phyloP scores from a whole-genome alignment of 2,113 vertebrate genomes.

The Eublepharis macularius region DNA sequence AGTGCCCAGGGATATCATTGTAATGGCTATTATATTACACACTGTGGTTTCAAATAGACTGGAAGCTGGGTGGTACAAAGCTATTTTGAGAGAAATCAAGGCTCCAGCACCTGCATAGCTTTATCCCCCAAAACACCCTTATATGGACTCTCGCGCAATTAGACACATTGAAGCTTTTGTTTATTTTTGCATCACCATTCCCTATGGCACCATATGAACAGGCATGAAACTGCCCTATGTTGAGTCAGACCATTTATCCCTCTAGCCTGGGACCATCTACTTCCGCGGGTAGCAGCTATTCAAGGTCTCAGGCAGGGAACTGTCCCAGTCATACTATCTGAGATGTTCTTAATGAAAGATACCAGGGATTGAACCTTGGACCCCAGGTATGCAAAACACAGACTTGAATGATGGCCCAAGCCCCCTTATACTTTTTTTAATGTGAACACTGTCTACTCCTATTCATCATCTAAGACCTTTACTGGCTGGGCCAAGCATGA shows the following conservation, averaged over 20 bases:
- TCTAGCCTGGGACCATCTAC: neutral
- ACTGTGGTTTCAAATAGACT: neutral
- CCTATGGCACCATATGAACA: too few relatives aligned
- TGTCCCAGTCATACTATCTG: neutral
- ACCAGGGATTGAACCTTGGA: neutral
- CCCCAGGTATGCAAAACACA: neutral
- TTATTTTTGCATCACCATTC: accelerated
- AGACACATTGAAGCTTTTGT: neutral
- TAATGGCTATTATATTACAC: conserved; percentile 49
- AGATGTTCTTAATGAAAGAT: neutral
- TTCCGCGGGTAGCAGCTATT: too few relatives aligned
- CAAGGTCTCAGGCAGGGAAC: neutral
- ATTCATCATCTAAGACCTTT: too few relatives aligned
- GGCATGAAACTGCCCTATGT: too few relatives aligned
- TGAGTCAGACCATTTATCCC: neutral
- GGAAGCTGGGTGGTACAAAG: neutral
- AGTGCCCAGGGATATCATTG: conserved; percentile 32
- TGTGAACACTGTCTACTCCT: too few relatives aligned
- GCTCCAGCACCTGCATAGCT: neutral
- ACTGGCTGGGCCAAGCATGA: too few relatives aligned
- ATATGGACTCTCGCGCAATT: neutral
- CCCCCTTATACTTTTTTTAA: neutral
- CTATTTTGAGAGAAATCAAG: neutral
- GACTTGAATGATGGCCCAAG: neutral
- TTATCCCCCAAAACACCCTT: accelerated